Evolutionary conservation across 1,140 invertebrate genomes (phyloP).

Genomic region (Drosophila arizonae): DNA sequence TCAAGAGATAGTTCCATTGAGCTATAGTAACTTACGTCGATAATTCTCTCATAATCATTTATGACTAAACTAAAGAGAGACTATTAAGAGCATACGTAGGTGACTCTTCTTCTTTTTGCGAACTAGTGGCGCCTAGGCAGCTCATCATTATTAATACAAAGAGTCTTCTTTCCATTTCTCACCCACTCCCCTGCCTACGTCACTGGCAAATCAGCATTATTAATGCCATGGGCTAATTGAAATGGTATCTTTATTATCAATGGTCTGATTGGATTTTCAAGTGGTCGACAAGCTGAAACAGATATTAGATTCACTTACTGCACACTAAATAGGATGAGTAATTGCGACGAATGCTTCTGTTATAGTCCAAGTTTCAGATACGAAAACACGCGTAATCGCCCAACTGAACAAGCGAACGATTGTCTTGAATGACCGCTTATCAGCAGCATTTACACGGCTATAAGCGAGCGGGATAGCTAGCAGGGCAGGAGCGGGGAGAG

Average conservation of each 20-base stretch:
- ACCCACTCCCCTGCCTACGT: constrained; percentile 24
- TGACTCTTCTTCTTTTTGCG: too few relatives aligned
- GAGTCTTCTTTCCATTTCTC: background rate
- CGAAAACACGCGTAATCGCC: constrained; percentile 57
- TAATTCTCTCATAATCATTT: too few relatives aligned
- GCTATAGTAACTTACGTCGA: too few relatives aligned
- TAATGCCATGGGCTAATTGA: constrained; percentile 21
- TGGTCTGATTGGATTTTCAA: constrained; percentile 54
- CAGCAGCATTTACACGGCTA: background rate
- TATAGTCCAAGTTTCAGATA: constrained; percentile 19
- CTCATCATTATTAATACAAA: background rate
- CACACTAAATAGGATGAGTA: constrained; percentile 50
- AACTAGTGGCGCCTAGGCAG: too few relatives aligned
- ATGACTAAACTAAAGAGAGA: too few relatives aligned
- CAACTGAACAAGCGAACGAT: constrained; percentile 28
- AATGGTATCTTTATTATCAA: constrained; percentile 40
- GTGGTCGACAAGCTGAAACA: constrained; percentile 34
- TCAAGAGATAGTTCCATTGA: too few relatives aligned
- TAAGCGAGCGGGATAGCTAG: too few relatives aligned
- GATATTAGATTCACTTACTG: constrained; percentile 6
- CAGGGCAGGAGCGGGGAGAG: too few relatives aligned
- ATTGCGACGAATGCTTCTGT: constrained; percentile 35
- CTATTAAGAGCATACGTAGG: too few relatives aligned
- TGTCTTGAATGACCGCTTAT: constrained; percentile 46
- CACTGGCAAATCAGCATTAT: constrained; percentile 21